Percentiles rank a stretch among this genome's conserved stretches.
These are phyloP conservation scores for Trichogramma evanescens DNA, from an alignment of 2,888 invertebrate species.

Conservation along the genomic window DNA sequence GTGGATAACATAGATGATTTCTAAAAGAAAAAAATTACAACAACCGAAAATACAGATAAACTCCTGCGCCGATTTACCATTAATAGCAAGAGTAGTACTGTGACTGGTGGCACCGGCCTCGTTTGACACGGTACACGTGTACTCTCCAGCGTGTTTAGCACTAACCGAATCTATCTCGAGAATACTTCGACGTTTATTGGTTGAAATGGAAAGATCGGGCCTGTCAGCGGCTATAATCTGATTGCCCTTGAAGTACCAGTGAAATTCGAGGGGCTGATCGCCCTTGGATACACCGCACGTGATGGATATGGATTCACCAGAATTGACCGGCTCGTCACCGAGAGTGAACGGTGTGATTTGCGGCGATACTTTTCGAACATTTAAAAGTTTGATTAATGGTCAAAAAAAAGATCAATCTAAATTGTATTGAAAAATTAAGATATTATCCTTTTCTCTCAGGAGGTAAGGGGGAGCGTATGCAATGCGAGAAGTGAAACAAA, in stretches of 20 bases:
- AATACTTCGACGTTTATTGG: constrained; percentile 50
- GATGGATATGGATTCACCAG: constrained; percentile 63
- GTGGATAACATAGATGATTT: too few relatives aligned
- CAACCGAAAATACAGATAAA: too few relatives aligned
- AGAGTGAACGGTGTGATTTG: constrained; percentile 66
- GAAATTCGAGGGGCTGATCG: constrained; percentile 66
- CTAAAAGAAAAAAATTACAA: too few relatives aligned
- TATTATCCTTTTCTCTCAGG: not conserved
- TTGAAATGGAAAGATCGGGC: constrained; percentile 48
- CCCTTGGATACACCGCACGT: constrained; percentile 66
- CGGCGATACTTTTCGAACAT: constrained; percentile 55
- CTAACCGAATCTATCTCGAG: constrained; percentile 52
- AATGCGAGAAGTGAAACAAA: not conserved
- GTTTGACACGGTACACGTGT: constrained; percentile 53
- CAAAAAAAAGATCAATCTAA: too few relatives aligned
- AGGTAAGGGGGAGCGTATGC: too few relatives aligned
- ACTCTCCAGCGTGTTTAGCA: constrained; percentile 51
- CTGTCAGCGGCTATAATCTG: constrained; percentile 42
- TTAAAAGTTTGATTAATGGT: not conserved
- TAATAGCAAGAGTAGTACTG: constrained; percentile 44
- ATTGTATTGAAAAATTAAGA: too few relatives aligned
- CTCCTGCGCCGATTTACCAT: constrained; percentile 48
- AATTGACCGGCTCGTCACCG: constrained; percentile 61
- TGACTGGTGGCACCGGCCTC: constrained; percentile 50
- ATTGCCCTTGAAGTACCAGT: constrained; percentile 67